These are phyloP conservation scores for Gobio occitaniae DNA, from an alignment of 2,797 vertebrate genomes.

Conservation along the genomic window DNA sequence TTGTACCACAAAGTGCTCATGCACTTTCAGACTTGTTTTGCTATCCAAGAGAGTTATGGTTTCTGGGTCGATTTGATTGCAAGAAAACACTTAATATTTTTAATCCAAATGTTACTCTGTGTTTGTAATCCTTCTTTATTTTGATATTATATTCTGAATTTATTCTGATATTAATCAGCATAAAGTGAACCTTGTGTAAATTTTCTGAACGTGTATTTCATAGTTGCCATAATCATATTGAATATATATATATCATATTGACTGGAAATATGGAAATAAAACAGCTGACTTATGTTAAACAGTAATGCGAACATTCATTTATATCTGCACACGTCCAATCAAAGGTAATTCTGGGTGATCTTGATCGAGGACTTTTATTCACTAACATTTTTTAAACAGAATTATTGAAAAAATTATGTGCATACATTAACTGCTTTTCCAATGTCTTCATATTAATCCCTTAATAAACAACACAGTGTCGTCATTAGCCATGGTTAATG, in stretches of 20 bases:
- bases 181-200: neutral
- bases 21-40: neutral
- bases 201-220: neutral
- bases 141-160: no score
- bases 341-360: neutral
- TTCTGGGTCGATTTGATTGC: neutral
- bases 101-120: neutral
- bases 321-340: neutral
- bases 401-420: neutral
- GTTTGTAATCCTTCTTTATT: neutral
- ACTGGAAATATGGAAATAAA: neutral
- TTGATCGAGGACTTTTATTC: neutral
- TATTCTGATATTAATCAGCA: neutral
- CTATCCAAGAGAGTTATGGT: neutral
- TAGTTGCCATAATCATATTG: neutral
- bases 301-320: neutral
- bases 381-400: neutral
- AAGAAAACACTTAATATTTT: no score
- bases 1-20: neutral
- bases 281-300: neutral
- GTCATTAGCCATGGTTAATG: neutral
- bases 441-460: neutral
- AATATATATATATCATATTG: no score
- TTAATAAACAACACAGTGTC: no score
- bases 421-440: neutral